A percentile compares a stretch with the other conserved stretches of the same genome.
Conservation (phyloP, 2,113 vertebrate genomes). For the Egretta garzetta region DNA sequence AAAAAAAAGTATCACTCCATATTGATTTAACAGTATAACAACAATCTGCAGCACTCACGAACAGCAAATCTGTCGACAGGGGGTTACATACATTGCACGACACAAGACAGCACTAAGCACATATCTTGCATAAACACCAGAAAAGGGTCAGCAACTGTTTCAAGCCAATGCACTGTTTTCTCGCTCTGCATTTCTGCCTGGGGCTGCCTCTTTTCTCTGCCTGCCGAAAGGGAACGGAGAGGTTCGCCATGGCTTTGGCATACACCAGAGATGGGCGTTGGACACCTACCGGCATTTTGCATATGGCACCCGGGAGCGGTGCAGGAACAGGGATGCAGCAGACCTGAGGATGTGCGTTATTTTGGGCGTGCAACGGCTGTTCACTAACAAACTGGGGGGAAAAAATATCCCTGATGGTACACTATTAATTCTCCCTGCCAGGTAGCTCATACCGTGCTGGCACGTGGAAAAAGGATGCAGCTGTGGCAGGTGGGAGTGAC, state of each 20-base stretch:
- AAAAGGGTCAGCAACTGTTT: neutral
- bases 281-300: neutral
- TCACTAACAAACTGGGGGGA: rapidly evolving
- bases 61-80: constrained; percentile 25
- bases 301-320: neutral
- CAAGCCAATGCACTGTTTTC: neutral
- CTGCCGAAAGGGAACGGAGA: neutral
- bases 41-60: constrained; percentile 33
- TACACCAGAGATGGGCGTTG: neutral
- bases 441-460: neutral
- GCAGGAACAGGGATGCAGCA: neutral
- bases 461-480: neutral
- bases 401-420: neutral
- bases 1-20: neutral
- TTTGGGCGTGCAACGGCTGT: neutral
- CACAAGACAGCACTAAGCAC: constrained; percentile 23
- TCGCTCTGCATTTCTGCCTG: neutral
- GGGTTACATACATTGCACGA: neutral
- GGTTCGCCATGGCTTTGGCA: rapidly evolving
- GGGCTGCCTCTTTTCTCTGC: neutral
- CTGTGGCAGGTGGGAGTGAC: neutral
- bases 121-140: neutral
- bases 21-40: constrained; percentile 30
- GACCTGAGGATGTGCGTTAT: neutral
- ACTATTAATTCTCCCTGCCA: neutral